phyloP scores from a whole-genome alignment of 2,888 invertebrate genomes.

The Megaustenia siamemsis region DNA sequence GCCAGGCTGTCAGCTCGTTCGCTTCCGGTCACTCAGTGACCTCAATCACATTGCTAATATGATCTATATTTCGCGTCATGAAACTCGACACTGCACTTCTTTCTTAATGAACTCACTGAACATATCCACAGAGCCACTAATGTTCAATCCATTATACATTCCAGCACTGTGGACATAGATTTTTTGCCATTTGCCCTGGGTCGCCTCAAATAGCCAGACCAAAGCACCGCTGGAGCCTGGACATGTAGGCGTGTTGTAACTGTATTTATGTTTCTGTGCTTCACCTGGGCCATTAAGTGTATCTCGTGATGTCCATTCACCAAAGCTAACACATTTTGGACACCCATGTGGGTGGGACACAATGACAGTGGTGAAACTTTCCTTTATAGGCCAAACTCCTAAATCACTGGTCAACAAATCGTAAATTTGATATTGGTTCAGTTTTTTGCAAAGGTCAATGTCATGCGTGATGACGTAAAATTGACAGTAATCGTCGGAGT shows the following conservation, averaged over 20 bases:
- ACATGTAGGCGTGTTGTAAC: constrained; percentile 31
- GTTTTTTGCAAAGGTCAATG: not conserved
- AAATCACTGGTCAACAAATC: constrained; percentile 14
- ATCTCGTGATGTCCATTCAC: not conserved
- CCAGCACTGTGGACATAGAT: constrained; percentile 27
- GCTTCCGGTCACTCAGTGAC: no score
- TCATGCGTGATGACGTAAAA: constrained; percentile 16
- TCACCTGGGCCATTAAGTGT: not conserved
- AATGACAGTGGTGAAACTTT: not conserved
- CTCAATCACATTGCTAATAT: no score
- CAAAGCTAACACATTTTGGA: constrained; percentile 33
- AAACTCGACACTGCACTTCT: constrained; percentile 4
- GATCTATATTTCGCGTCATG: not conserved
- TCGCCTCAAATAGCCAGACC: constrained; percentile 23
- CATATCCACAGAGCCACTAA: constrained; percentile 18
- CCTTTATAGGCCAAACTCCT: not conserved
- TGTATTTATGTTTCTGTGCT: not conserved
- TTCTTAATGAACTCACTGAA: constrained; percentile 12
- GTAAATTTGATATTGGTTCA: not conserved
- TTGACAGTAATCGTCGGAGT: constrained; percentile 14
- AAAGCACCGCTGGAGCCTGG: constrained; percentile 24
- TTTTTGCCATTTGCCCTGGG: constrained; percentile 24
- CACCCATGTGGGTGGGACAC: constrained; percentile 38
- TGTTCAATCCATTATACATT: not conserved
- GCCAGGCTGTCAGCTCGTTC: no score